These are phyloP conservation scores for Tachycineta bicolor DNA, from an alignment of 2,113 vertebrate genomes.

Conservation along the genomic window DNA sequence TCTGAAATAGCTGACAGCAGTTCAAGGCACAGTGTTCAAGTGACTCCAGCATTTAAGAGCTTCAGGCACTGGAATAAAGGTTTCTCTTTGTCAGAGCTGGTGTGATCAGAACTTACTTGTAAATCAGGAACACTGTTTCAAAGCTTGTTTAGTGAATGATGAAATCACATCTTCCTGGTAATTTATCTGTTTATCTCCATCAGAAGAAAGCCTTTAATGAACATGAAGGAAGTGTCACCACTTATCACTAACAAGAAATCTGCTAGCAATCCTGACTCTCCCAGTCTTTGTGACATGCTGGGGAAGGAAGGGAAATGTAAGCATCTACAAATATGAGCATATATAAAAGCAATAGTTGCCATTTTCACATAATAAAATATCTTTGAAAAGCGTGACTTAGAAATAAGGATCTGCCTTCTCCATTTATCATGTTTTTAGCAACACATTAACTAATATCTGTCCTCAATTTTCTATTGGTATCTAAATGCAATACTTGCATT, in stretches of 20 bases:
- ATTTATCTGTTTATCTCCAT: conserved; percentile 76
- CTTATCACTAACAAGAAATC: conserved; percentile 71
- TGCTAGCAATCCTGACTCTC: conserved; percentile 37
- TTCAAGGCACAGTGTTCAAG: neutral
- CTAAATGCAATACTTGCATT: conserved; percentile 12
- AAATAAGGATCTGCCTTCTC: neutral
- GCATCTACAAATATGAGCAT: neutral
- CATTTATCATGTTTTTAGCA: neutral
- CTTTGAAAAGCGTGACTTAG: neutral
- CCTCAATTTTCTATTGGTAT: neutral
- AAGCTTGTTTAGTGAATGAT: conserved; percentile 58
- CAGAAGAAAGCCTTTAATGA: conserved; percentile 65
- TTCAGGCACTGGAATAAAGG: neutral
- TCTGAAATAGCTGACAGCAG: neutral
- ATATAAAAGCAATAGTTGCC: neutral
- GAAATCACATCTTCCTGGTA: conserved; percentile 74
- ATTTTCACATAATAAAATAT: neutral
- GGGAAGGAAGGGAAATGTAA: neutral
- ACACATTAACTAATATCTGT: neutral
- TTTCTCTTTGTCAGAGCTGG: conserved; percentile 37
- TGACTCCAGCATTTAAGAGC: neutral
- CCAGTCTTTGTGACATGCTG: neutral
- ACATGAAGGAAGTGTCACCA: conserved; percentile 72
- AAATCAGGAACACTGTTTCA: conserved; percentile 59
- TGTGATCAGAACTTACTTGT: conserved; percentile 39